A percentile compares a stretch with the other conserved stretches of the same genome.
These are phyloP conservation scores for Dryococelus australis DNA, from an alignment of 2,888 invertebrate genomes.

Conservation along the genomic window DNA sequence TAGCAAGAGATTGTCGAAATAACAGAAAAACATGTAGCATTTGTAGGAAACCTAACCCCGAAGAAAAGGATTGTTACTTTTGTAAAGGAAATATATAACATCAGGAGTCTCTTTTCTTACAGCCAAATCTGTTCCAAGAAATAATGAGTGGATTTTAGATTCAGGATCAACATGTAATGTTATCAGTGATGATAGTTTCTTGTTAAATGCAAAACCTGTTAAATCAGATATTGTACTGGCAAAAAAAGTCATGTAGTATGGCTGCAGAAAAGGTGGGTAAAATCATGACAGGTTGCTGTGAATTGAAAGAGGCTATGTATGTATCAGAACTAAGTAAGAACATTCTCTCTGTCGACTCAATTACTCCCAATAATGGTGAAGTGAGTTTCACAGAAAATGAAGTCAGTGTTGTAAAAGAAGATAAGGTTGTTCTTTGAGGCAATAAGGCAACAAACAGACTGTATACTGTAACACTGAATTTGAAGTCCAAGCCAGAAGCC, in stretches of 20 bases:
- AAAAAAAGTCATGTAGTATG: background rate
- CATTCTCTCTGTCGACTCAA: too few relatives aligned
- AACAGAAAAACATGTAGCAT: background rate
- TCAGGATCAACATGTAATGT: background rate
- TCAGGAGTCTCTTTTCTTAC: background rate
- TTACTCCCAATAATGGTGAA: background rate
- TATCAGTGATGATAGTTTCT: background rate
- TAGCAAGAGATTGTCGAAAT: background rate
- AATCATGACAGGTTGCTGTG: too few relatives aligned
- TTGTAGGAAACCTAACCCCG: background rate
- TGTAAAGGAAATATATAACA: background rate
- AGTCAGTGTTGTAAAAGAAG: background rate
- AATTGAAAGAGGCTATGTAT: too few relatives aligned
- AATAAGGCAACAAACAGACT: background rate
- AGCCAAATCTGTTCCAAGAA: background rate
- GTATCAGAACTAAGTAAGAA: too few relatives aligned
- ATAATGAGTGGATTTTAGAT: background rate
- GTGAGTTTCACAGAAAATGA: background rate
- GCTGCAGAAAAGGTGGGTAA: background rate
- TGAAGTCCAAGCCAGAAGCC: background rate
- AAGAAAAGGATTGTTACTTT: background rate
- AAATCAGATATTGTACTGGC: background rate
- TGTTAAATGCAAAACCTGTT: background rate
- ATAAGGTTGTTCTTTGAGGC: background rate
- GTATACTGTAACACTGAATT: background rate